Percentiles rank a stretch among this genome's conserved stretches.
These are phyloP conservation scores for Nephila pilipes DNA, from an alignment of 1,140 invertebrate genomes.

Conservation along the genomic window DNA sequence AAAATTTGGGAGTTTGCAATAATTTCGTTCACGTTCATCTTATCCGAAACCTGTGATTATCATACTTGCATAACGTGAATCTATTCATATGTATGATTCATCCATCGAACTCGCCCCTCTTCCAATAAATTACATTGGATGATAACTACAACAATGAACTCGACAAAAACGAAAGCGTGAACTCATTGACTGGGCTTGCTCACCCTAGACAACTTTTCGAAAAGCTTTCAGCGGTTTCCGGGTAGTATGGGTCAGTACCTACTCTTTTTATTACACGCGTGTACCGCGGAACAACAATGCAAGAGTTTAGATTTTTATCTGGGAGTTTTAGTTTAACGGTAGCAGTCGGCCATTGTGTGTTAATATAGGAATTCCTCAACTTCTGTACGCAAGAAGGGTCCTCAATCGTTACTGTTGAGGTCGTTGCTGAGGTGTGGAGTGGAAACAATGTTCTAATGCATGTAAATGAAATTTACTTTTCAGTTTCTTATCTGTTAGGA, in stretches of 20 bases:
- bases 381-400: slow-evolving; percentile 10
- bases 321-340: slow-evolving; percentile 39
- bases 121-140: slow-evolving; percentile 6
- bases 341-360: slow-evolving; percentile 49
- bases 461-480: slow-evolving; percentile 43
- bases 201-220: slow-evolving; percentile 12
- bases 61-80: background rate
- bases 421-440: background rate
- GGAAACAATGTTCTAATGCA: slow-evolving; percentile 29
- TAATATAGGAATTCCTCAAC: slow-evolving; percentile 16
- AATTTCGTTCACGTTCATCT: background rate
- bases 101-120: slow-evolving; percentile 1
- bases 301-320: slow-evolving; percentile 53
- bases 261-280: slow-evolving; percentile 23
- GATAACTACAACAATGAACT: slow-evolving; percentile 32
- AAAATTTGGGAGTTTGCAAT: background rate
- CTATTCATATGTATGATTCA: slow-evolving; percentile 7
- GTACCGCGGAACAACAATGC: slow-evolving; percentile 11
- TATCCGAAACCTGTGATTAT: background rate
- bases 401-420: background rate
- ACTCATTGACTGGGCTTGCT: slow-evolving; percentile 58
- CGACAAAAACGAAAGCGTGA: slow-evolving; percentile 47
- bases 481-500: background rate
- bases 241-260: slow-evolving; percentile 62
- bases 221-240: slow-evolving; percentile 59